phyloP scores from a whole-genome alignment of 2,888 invertebrate species.

The Trissolcus japonicus region DNA sequence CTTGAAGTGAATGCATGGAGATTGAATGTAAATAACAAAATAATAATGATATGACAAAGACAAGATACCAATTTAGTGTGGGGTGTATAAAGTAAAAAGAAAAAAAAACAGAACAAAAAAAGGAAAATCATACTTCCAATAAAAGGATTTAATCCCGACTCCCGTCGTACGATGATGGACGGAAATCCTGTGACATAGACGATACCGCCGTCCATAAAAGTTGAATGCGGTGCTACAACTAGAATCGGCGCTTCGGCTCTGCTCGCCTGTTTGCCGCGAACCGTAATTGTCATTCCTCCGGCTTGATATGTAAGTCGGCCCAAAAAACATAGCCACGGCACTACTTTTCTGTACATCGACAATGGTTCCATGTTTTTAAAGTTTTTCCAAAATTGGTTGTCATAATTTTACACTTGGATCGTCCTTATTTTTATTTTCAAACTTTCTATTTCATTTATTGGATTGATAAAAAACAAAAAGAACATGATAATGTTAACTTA shows the following conservation, averaged over 20 bases:
- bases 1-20: no score
- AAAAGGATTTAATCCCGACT: slow-evolving; percentile 87
- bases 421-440: no score
- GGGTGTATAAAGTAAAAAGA: no score
- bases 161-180: slow-evolving; percentile 89
- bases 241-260: slow-evolving; percentile 89
- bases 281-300: slow-evolving; percentile 86
- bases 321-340: slow-evolving; percentile 83
- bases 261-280: slow-evolving; percentile 86
- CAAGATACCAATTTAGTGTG: neutral
- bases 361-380: slow-evolving; percentile 16
- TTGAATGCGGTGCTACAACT: slow-evolving; percentile 92
- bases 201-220: slow-evolving; percentile 91
- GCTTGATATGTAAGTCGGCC: slow-evolving; percentile 86
- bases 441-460: no score
- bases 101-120: slow-evolving; percentile 13
- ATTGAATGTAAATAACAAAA: no score
- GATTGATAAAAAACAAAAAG: no score
- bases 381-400: no score
- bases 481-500: no score
- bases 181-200: slow-evolving; percentile 89
- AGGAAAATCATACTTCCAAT: slow-evolving; percentile 86
- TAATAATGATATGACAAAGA: neutral
- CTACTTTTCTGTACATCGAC: slow-evolving; percentile 72
- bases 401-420: no score